Evolutionary conservation across 2,888 invertebrate species (phyloP), one percentile per base, ranked within the genome.

Genomic region (Tenodera sinensis): DNA sequence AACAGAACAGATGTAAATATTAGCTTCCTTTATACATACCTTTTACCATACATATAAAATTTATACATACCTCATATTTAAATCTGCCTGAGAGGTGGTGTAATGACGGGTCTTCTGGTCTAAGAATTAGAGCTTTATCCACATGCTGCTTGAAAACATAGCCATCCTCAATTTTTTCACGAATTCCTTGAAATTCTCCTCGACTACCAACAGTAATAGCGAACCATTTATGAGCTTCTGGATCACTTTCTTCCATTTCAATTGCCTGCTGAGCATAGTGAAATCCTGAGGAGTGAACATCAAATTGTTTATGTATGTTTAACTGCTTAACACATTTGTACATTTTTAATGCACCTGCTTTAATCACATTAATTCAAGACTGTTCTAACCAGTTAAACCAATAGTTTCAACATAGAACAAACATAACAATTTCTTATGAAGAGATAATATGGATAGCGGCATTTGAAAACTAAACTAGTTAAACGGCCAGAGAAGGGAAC

Each of bases 151-250:
- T 96, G 92, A 96, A 97, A 30, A 93, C 91, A 91, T 94, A 94
- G 0, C 96, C 96, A 92, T 95, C 95, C 91, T 94, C 92, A 87
- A 97, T 96, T 93, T 95, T 96, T 83, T 96, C 96, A 92, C 95
- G 95, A 3, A 94, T 94, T 12, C 90, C 88, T n/a, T 84, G 84
- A 42, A 90, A 95, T 89, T 96, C 95, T 54, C 95, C 94, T 88
- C 95, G 93, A 85, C 94, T 93, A 27, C 96, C 96, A 86, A 96
- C 92, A 25, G 96, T 94, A 86, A 97, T 95, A 3, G 96, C 97
- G 92, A 94, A 95, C 96, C 97, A 97, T 93, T 97, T 97, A 92
- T 96, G 96, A 27, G 95, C 94, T 91, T 96, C 95, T 0, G 95
- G 93, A 91, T 94, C 93, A 28, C 93, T 92, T 1, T 94, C 92